Evolutionary conservation across 2,797 vertebrate species (phyloP), one percentile per base, ranked within the genome.

Genomic region (Coccyzus lansbergi): DNA sequence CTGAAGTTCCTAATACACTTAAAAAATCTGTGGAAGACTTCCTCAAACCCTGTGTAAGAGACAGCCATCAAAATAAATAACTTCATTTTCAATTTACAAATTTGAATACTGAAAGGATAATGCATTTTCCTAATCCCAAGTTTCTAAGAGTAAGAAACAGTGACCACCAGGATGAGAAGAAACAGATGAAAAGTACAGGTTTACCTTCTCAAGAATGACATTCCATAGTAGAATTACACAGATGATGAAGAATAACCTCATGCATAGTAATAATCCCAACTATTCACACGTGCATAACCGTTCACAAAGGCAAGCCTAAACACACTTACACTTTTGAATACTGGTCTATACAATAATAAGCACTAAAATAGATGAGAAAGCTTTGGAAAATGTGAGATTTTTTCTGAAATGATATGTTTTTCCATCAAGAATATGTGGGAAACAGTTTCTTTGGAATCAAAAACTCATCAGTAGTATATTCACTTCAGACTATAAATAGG

Each of bases 41-140:
- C 33, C 31, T 49, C 2, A 2, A 85, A 33, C 21, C 18, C 3
- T 0, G n/a, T 55, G 48, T 31, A 71, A 62, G 56, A 80, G 36
- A 77, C 0, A 84, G 13, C 21, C 42, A 53, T 10, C 13, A 15
- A 4, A n/a, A 64, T 55, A 90, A 86, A 29, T 79, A 94, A 94
- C 86, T 75, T 81, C 10, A 91, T 36, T 83, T 70, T 83, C 92
- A 83, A 93, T 94, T 92, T 60, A 60, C 42, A 91, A 46, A 69
- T 71, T 22, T 83, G 63, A 62, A 68, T 58, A 86, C 26, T 36
- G 78, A 28, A 91, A 78, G n/a, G 53, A 56, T 60, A 56, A 52
- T 28, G 38, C 2, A 9, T 48, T 77, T 83, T 51, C 89, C 6
- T 65, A 88, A 77, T 15, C 75, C 12, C 60, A n/a, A 26, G n/a